Conservation (phyloP, 2,113 vertebrate genomes). For the Heliornis fulica region DNA sequence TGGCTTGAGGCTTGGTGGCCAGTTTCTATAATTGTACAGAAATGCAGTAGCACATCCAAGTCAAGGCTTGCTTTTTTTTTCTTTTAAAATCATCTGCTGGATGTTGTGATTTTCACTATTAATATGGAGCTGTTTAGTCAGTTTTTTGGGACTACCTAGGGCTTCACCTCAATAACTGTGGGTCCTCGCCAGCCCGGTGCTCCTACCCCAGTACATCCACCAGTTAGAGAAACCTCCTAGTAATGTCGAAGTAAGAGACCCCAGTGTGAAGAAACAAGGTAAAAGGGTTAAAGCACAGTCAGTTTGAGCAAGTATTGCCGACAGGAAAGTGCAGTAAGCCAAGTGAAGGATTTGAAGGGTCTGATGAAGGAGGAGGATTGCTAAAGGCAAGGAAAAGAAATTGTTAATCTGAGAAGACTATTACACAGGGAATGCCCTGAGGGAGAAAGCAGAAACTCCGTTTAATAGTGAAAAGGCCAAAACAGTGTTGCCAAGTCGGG, state of each 20-base stretch:
- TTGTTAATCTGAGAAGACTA: background rate
- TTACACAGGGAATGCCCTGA: background rate
- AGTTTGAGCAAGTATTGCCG: background rate
- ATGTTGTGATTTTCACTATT: background rate
- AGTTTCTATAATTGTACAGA: background rate
- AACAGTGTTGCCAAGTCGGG: background rate
- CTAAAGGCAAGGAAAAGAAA: constrained; percentile 7
- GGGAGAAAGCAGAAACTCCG: constrained; percentile 22
- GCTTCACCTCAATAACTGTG: background rate
- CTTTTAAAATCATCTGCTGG: background rate
- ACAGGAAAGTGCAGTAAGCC: background rate
- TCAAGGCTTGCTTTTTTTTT: background rate
- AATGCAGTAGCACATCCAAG: background rate
- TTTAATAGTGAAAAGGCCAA: constrained; percentile 12
- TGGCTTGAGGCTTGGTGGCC: background rate
- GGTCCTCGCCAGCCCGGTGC: background rate
- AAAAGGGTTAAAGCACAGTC: background rate
- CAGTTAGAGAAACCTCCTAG: background rate
- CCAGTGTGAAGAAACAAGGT: background rate
- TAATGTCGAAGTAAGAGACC: background rate
- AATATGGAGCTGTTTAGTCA: background rate
- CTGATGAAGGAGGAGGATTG: background rate
- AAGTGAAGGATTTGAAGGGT: background rate
- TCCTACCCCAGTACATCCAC: background rate
- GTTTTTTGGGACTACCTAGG: background rate